phyloP scores from a whole-genome alignment of 2,113 vertebrate genomes.

The Pogona vitticeps region DNA sequence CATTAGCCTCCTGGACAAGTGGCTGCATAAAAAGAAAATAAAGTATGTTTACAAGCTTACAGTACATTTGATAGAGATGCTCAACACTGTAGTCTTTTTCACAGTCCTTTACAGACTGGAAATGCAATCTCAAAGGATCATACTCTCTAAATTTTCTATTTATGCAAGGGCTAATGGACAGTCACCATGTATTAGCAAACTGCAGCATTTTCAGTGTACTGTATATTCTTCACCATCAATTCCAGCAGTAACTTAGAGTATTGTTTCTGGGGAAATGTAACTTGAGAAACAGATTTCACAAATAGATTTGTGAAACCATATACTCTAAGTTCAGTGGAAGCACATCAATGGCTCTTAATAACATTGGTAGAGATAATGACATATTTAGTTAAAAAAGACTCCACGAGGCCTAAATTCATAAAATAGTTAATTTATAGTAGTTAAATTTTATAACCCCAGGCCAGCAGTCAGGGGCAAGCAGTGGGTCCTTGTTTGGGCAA shows the following conservation, averaged over 20 bases:
- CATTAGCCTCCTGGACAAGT: constrained; percentile 4
- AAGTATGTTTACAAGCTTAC: constrained; percentile 8
- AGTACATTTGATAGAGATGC: constrained; percentile 10
- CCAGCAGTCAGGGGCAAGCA: too few relatives aligned
- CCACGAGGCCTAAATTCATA: background rate
- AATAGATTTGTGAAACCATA: constrained; percentile 11
- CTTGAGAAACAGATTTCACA: constrained; percentile 9
- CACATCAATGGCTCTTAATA: background rate
- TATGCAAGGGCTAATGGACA: constrained; percentile 5
- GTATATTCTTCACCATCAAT: background rate
- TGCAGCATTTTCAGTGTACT: background rate
- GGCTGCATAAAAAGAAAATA: background rate
- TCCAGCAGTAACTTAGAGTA: background rate
- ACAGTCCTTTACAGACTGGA: constrained; percentile 4
- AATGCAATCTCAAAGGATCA: background rate
- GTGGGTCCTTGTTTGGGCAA: too few relatives aligned
- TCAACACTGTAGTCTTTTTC: constrained; percentile 17
- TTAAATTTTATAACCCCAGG: background rate
- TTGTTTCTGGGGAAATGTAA: background rate
- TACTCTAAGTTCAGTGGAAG: constrained; percentile 14
- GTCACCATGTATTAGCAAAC: background rate
- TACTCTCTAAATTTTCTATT: constrained; percentile 14
- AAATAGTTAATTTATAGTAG: background rate
- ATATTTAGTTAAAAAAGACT: background rate
- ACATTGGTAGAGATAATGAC: background rate